phyloP scores from a whole-genome alignment of 2,888 invertebrate species.

The Hermaeophaga mercurialis region DNA sequence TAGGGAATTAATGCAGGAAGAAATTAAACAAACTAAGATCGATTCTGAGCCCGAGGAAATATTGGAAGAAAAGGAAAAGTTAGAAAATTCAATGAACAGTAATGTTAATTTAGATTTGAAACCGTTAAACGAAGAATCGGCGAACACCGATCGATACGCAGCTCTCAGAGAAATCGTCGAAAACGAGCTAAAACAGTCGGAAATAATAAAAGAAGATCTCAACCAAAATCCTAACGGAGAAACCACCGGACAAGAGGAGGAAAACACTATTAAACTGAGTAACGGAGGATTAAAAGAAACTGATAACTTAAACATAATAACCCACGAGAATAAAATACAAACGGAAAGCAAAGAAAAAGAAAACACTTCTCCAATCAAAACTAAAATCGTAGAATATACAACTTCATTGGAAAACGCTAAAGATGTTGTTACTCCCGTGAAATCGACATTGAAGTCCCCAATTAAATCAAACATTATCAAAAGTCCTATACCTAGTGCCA shows the following conservation, averaged over 20 bases:
- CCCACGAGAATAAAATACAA: constrained; percentile 31
- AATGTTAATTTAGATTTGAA: constrained; percentile 39
- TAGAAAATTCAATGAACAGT: constrained; percentile 30
- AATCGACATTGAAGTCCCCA: constrained; percentile 40
- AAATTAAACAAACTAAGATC: constrained; percentile 64
- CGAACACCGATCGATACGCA: constrained; percentile 66
- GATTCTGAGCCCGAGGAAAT: constrained; percentile 52
- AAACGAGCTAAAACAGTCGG: constrained; percentile 55
- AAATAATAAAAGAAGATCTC: constrained; percentile 57
- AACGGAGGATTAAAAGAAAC: constrained; percentile 34
- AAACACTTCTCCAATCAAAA: constrained; percentile 32
- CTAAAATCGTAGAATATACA: constrained; percentile 37
- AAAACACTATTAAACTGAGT: constrained; percentile 30
- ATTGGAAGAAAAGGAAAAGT: constrained; percentile 41
- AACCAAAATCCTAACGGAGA: constrained; percentile 56
- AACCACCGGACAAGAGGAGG: constrained; percentile 52
- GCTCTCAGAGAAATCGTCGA: constrained; percentile 79
- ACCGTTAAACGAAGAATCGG: constrained; percentile 28
- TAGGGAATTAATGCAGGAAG: constrained; percentile 79
- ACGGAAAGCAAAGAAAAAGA: constrained; percentile 36
- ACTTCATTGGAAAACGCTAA: constrained; percentile 19
- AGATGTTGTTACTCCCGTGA: constrained; percentile 30
- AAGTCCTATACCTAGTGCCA: constrained; percentile 58
- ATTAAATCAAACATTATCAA: constrained; percentile 41
- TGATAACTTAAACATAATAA: constrained; percentile 38